phyloP scores from a whole-genome alignment of 2,888 invertebrate genomes.

The Chesias legatella region DNA sequence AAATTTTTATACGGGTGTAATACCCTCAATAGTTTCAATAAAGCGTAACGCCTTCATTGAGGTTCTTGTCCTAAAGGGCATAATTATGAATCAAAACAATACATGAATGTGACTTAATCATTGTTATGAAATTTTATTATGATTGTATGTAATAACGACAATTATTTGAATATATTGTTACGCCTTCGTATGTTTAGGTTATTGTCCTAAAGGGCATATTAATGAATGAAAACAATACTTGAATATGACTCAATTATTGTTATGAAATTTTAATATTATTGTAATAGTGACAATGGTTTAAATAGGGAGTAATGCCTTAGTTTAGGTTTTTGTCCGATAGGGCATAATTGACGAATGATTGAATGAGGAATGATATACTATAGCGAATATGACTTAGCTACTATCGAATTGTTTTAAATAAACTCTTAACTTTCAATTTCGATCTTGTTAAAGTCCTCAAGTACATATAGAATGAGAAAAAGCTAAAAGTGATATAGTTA shows the following conservation, averaged over 20 bases:
- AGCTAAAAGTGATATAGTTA: no score
- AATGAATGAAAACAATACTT: constrained; percentile 2
- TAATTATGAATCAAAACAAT: constrained; percentile 5
- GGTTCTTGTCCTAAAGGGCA: constrained; percentile 14
- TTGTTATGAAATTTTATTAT: constrained; percentile 11
- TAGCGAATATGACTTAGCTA: no score
- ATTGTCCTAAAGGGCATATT: constrained; percentile 10
- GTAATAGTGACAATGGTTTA: constrained; percentile 9
- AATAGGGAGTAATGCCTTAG: constrained; percentile 3
- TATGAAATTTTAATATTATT: constrained; percentile 12
- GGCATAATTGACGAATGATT: constrained; percentile 8
- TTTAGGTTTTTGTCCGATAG: constrained; percentile 10
- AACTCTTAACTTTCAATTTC: no score
- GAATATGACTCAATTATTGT: constrained; percentile 7
- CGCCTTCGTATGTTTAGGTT: constrained; percentile 12
- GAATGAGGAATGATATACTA: no score
- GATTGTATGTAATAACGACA: constrained; percentile 5
- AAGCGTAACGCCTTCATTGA: constrained; percentile 4
- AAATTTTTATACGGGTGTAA: constrained; percentile 8
- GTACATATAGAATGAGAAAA: no score
- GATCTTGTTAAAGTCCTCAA: no score
- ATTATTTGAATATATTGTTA: constrained; percentile 3
- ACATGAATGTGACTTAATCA: not conserved
- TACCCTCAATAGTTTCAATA: constrained; percentile 8
- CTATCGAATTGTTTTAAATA: not conserved